Evolutionary conservation across 53 echinoderm and acorn worm species (phyloP), one percentile per base, ranked within the genome.

Genomic region (Hippasteria phrygiana): DNA sequence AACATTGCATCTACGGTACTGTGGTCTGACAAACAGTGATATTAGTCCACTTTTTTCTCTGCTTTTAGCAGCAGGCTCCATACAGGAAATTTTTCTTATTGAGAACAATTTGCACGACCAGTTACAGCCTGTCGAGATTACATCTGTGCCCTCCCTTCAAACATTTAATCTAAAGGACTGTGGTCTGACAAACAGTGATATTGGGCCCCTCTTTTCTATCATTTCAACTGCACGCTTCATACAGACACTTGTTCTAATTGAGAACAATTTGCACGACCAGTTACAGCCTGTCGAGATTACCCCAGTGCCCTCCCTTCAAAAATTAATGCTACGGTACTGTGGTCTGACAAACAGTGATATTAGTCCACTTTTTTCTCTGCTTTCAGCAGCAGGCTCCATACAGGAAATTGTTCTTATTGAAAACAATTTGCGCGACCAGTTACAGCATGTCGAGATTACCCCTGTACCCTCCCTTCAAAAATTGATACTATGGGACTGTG

Each of bases 221-320:
- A 48, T 76, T 2, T 76, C 36, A 76, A 32, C 76, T 14, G 47
- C 50, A 35, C 18, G 47, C 31, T 50, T 7, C 34, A 50, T 48
- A 28, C 28, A 48, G 35, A 47, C 1, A 20, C 16, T 76, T 36
- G 29, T 13, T 53, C 50, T 76, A 51, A 51, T 12, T n/a, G 76
- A 51, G 7, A 51, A 76, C 50, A 76, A 76, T 51, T 29, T 76
- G 14, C 76, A 76, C 14, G 76, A 31, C 32, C n/a, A n/a, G n/a
- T 29, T 74, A 3, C 48, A 18, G 53, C 76, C 32, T 33, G 48
- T 31, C 31, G 31, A 51, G 13, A 50, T 76, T 48, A 29, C 47
- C 17, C 17, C 28, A 10, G 48, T 76, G 13, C 17, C 50, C 3
- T 76, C 76, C 5, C 51, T 76, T 27, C 0, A 29, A 1, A 17